Percentiles rank a stretch among this genome's conserved stretches.
Evolutionary conservation across 1,140 invertebrate species (phyloP).

Genomic region (Aleiodes sp.): DNA sequence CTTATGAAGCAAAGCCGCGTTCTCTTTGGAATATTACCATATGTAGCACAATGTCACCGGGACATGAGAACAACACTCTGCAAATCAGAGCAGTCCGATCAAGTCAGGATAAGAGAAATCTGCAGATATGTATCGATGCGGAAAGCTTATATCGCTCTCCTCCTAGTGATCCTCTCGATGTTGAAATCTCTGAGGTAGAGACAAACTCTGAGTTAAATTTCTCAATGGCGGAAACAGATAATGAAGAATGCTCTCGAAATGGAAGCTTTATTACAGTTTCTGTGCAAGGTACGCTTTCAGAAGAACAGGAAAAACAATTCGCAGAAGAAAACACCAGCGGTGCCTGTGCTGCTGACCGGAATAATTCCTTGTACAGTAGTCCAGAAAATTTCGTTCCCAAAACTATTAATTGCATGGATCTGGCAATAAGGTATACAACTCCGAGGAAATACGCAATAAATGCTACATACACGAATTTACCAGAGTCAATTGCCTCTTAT

Average conservation of each 20-base stretch:
- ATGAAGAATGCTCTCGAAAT: slow-evolving; percentile 46
- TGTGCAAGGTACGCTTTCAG: slow-evolving; percentile 42
- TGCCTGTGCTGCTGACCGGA: slow-evolving; percentile 40
- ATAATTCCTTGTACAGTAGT: slow-evolving; percentile 39
- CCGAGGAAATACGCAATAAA: slow-evolving; percentile 46
- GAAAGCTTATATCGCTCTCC: slow-evolving; percentile 45
- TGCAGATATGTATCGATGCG: slow-evolving; percentile 57
- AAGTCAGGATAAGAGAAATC: slow-evolving; percentile 51
- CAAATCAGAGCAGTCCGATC: slow-evolving; percentile 50
- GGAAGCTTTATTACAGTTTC: slow-evolving; percentile 40
- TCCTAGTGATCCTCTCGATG: slow-evolving; percentile 32
- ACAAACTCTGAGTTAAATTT: slow-evolving; percentile 49
- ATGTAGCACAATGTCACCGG: too few relatives aligned
- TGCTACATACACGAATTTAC: slow-evolving; percentile 42
- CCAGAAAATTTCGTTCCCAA: slow-evolving; percentile 38
- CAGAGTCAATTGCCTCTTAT: background rate
- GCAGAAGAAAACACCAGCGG: slow-evolving; percentile 22
- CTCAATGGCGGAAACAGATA: slow-evolving; percentile 47
- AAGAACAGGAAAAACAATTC: slow-evolving; percentile 48
- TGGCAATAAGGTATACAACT: slow-evolving; percentile 43
- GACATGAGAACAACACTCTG: too few relatives aligned
- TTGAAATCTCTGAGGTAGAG: slow-evolving; percentile 40
- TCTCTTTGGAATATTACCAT: too few relatives aligned
- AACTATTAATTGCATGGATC: slow-evolving; percentile 44
- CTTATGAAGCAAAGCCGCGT: too few relatives aligned